Conservation (phyloP, 2,888 invertebrate genomes). For the Plebejus anna region DNA sequence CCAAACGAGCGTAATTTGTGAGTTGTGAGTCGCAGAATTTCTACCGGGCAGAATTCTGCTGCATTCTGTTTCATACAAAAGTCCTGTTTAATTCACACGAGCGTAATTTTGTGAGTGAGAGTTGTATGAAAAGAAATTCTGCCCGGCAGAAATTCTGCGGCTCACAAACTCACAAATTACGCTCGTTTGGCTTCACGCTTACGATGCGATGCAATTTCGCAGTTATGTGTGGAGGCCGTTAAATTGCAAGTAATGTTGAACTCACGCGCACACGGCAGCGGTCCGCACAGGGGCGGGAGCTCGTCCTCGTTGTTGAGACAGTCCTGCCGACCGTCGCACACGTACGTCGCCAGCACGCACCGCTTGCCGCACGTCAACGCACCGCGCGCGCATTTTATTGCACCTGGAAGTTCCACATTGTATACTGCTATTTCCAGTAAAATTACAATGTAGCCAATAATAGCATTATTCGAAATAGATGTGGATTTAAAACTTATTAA, state of each 20-base stretch:
- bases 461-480: not conserved
- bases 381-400: conserved; percentile 54
- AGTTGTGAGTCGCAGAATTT: no score
- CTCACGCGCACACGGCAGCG: conserved; percentile 55
- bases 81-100: no score
- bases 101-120: no score
- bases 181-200: no score
- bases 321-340: conserved; percentile 68
- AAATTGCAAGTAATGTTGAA: conserved; percentile 30
- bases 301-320: conserved; percentile 63
- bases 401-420: conserved; percentile 42
- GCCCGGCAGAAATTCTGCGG: no score
- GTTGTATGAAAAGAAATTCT: no score
- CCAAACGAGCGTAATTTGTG: no score
- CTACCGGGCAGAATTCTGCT: no score
- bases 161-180: no score
- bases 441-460: not conserved
- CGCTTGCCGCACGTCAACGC: conserved; percentile 63
- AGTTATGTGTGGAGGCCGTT: no score
- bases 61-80: no score
- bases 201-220: no score
- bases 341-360: conserved; percentile 64
- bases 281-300: conserved; percentile 49
- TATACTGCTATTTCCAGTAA: not conserved
- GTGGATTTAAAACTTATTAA: not conserved